Conservation (phyloP, 2,113 vertebrate genomes). For the Rhineura floridana region DNA sequence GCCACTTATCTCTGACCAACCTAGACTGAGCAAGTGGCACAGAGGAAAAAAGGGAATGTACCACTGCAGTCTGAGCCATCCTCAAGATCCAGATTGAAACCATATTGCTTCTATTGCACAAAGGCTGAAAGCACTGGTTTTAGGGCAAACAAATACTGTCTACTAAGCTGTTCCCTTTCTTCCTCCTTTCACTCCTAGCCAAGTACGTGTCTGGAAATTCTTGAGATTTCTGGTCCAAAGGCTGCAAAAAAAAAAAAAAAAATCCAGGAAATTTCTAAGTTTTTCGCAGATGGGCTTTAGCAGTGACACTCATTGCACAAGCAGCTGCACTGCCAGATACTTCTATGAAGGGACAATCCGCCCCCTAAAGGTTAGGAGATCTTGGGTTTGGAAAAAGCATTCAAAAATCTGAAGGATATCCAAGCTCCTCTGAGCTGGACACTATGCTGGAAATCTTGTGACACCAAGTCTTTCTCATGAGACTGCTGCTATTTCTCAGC, state of each 20-base stretch:
- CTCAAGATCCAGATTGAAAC: background rate
- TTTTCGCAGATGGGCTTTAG: constrained; percentile 29
- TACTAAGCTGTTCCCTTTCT: constrained; percentile 4
- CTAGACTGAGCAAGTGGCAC: background rate
- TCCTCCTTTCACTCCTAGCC: background rate
- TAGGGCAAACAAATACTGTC: constrained; percentile 19
- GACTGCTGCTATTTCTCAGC: constrained; percentile 49
- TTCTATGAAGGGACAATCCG: constrained; percentile 22
- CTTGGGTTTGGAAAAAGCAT: constrained; percentile 48
- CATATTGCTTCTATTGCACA: background rate
- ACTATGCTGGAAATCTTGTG: constrained; percentile 57
- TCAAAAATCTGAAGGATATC: constrained; percentile 51
- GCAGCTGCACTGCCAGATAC: background rate
- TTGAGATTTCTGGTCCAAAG: constrained; percentile 64
- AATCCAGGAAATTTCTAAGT: constrained; percentile 51
- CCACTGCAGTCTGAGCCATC: background rate
- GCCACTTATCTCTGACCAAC: background rate
- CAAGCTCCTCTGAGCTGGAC: constrained; percentile 65
- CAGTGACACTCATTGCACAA: constrained; percentile 49
- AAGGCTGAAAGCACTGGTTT: background rate
- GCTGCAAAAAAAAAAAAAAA: background rate
- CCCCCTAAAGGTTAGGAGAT: constrained; percentile 12
- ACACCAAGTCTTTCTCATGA: constrained; percentile 51
- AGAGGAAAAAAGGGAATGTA: background rate
- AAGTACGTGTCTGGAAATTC: background rate